A percentile compares a stretch with the other conserved stretches of the same genome.
These are phyloP conservation scores for Panthera tigris DNA, from an alignment of 2,113 vertebrate genomes.

Conservation along the genomic window DNA sequence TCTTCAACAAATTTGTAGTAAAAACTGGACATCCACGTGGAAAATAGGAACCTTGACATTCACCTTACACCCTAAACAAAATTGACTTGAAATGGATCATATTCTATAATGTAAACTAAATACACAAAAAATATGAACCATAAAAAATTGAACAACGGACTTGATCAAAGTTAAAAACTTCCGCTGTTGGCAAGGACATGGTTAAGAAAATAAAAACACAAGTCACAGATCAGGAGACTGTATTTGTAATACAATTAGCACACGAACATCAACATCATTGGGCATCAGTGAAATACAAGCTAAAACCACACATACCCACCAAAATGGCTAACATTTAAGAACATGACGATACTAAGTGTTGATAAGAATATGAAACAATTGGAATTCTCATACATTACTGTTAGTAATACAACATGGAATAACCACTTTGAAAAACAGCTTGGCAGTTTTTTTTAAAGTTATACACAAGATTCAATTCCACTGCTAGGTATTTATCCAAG, in stretches of 20 bases:
- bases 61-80: not conserved
- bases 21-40: not conserved
- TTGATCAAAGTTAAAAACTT: not conserved
- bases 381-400: too few species aligned
- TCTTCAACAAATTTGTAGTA: not conserved
- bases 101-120: not conserved
- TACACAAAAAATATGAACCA: not conserved
- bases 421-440: not conserved
- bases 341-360: too few species aligned
- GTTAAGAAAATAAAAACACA: not conserved
- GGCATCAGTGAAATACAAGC: not conserved
- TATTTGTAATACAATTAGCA: not conserved
- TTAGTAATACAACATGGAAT: too few species aligned
- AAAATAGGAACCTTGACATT: not conserved
- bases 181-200: not conserved
- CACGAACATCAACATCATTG: fast-evolving
- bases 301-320: not conserved
- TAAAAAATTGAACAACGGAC: not conserved
- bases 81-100: not conserved
- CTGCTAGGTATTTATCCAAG: not conserved
- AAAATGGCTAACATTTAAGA: not conserved
- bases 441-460: not conserved
- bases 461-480: not conserved
- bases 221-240: not conserved
- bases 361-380: not conserved